Evolutionary conservation across 1,140 invertebrate species (phyloP), one percentile per base, ranked within the genome.

Genomic region (Epicauta chinensis): DNA sequence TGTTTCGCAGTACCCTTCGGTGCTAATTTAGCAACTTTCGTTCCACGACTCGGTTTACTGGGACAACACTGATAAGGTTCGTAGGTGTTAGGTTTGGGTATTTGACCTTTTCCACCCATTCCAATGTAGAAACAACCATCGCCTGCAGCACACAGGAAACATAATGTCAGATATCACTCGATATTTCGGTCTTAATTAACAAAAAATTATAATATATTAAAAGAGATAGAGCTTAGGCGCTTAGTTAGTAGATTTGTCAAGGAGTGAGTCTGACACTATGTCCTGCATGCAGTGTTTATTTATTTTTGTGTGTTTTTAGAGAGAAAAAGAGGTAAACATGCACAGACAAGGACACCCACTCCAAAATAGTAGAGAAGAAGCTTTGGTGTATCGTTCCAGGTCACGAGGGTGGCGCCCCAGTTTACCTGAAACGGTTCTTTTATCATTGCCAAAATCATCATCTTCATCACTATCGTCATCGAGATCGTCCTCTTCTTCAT

Each of bases 41-140:
- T 83, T 49, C 76, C 74, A 62, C 77, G 80, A 62, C 80, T 79
- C 71, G 83, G 79, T 80, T 87, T 87, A 73, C 84, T 84, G 70
- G 86, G 88, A 81, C 87, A 91, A 82, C 87, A 90, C 78, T 89
- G 86, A 80, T 88, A 91, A 65, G 87, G 84, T 82, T 87, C 84
- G 77, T 87, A 89, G 71, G 82, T 81, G 32, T 34, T 74, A 66
- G 73, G 69, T 74, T 80, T 82, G 72, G 85, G 84, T 70, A 78
- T 72, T 75, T 82, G 78, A 69, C 79, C 87, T 86, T 87, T 86
- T 78, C 85, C 85, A 75, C 86, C 87, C 81, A 91, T 83, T 79
- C 87, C 88, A 80, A 91, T 87, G 86, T 89, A 89, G 86, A 91
- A 90, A 87, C 88, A 91, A 84, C 87, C 86, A 84, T 90, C 87